A percentile compares a stretch with the other conserved stretches of the same genome.
phyloP scores from a whole-genome alignment of 2,888 invertebrate species.

The Oegoconia quadripuncta region DNA sequence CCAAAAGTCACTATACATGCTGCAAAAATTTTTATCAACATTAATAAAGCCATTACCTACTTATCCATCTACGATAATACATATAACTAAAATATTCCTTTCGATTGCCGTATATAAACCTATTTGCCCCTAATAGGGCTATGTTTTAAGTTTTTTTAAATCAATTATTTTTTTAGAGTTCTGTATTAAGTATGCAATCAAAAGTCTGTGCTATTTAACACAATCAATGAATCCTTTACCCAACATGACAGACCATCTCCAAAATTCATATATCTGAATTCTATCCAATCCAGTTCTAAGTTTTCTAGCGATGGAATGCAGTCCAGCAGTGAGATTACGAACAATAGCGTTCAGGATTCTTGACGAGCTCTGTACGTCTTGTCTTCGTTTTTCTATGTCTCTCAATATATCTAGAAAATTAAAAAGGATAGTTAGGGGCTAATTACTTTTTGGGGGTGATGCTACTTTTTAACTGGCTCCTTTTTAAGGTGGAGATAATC shows the following conservation, averaged over 20 bases:
- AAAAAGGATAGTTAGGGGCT: no score
- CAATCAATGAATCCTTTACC: constrained; percentile 56
- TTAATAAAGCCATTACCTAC: no score
- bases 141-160: background rate
- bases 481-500: no score
- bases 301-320: constrained; percentile 58
- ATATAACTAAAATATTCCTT: no score
- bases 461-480: no score
- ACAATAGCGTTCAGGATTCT: constrained; percentile 79
- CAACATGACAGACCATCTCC: constrained; percentile 81
- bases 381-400: constrained; percentile 77
- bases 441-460: no score
- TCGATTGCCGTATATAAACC: no score
- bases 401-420: constrained; percentile 74
- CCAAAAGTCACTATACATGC: constrained; percentile 58
- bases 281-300: constrained; percentile 62
- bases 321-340: constrained; percentile 69
- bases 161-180: background rate
- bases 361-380: constrained; percentile 77
- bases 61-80: no score
- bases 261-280: constrained; percentile 79
- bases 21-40: no score
- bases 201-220: background rate
- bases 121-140: no score
- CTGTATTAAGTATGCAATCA: background rate